Base-by-base conservation (phyloP, 2,797 vertebrate species). In the Anolis apletophallus region DNA sequence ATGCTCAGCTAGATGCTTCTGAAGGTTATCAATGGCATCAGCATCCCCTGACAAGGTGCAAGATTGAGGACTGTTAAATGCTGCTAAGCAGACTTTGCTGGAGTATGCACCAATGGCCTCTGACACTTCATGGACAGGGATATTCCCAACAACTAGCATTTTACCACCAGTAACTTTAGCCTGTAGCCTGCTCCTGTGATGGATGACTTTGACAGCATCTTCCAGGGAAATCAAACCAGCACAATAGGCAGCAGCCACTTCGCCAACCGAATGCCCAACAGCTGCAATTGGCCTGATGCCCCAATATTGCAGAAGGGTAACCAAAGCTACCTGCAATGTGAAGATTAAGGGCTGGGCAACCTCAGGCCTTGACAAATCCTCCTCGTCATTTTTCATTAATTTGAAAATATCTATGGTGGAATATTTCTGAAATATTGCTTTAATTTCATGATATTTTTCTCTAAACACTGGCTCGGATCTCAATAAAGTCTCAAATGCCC, bases 71-170 rank as follows among this genome's bases (percentile, higher is more conserved):
- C 98, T 98, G 94, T 98, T 98, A 87, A 96, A 96, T 64, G 97
- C 97, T 83, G 97, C 98, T 50, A 98, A 84, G 85, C 96, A 96
- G 87, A 98, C 93, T 82, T 91, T 96, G 36, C 95, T 96, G 0
- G 91, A 94, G 90, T 97, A 97, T 16, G 55, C 83, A 5, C 82
- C 84, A 55, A 98, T 91, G n/a, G 55, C 14, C 36, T 95, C 89
- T 67, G 95, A 80, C 32, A 98, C 92, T 26, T 97, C 93, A 88
- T 95, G 89, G 14, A 97, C 91, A 1, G 95, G 89, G 84, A 97
- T 91, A 89, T 98, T 98, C 75, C 98, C 94, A 54, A 98, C 94
- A n/a, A 97, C 96, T 83, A 98, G 90, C 98, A 98, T 98, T 90
- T 95, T 98, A n/a, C 98, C 98, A 0, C 96, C 94, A 4, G 91